Percentiles rank a stretch among this genome's conserved stretches.
Evolutionary conservation across 2,797 vertebrate genomes (phyloP).

Genomic region (Danionella dracula): DNA sequence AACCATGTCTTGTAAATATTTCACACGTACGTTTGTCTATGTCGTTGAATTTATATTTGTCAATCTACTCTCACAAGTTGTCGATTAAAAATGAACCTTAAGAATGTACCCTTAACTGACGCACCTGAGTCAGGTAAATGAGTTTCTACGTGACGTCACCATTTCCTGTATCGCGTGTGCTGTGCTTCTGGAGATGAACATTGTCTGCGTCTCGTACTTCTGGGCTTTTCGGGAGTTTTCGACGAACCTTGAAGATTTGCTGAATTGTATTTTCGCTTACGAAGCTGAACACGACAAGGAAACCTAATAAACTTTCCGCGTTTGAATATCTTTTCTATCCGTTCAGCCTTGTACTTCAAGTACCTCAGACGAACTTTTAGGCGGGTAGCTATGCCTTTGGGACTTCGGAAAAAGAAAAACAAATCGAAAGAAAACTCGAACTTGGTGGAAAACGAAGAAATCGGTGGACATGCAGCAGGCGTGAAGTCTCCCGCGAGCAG

Average conservation of each 20-base stretch:
- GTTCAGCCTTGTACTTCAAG: neutral
- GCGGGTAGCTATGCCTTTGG: constrained; percentile 76
- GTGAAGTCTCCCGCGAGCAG: constrained; percentile 62
- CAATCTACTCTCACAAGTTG: neutral
- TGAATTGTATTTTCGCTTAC: too few species aligned
- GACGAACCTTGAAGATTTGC: too few species aligned
- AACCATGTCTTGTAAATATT: too few species aligned
- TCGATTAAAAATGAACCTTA: neutral
- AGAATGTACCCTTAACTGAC: neutral
- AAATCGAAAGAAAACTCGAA: constrained; percentile 69
- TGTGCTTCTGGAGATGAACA: constrained; percentile 54
- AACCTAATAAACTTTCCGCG: constrained; percentile 46
- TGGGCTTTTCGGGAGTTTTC: constrained; percentile 32
- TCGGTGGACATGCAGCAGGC: constrained; percentile 58
- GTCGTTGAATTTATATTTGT: too few species aligned
- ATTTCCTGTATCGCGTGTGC: constrained; percentile 59
- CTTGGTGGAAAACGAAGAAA: constrained; percentile 81
- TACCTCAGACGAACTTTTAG: constrained; percentile 32
- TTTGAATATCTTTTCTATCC: constrained; percentile 56
- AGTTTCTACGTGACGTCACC: constrained; percentile 34
- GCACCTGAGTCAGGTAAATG: constrained; percentile 61
- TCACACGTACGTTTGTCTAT: too few species aligned
- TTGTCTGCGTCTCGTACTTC: constrained; percentile 59
- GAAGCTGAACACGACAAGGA: constrained; percentile 46
- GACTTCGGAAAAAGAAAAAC: constrained; percentile 73